Evolutionary conservation across 2,797 vertebrate genomes (phyloP), one percentile per base, ranked within the genome.

Genomic region (Argyrosomus regius): DNA sequence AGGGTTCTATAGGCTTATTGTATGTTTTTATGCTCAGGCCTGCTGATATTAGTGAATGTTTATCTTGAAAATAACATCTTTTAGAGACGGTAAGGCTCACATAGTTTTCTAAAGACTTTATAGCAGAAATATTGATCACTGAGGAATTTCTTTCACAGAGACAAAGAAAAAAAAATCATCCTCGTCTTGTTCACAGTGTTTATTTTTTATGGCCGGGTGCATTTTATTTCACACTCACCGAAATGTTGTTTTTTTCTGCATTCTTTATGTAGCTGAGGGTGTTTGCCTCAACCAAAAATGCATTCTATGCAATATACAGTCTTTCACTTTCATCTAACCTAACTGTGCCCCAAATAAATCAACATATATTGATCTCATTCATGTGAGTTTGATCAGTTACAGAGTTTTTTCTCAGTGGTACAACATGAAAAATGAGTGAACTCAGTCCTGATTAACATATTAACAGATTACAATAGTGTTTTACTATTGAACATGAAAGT

Each of bases 271-370:
- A 72, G 77, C 78, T 61, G 31, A 72, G 56, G 52, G 28, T 80
- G 58, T 80, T 49, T 54, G 41, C 79, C 85, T 88, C 72, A 63
- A 86, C 80, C 81, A 81, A 82, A 78, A 83, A 75, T 90, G 73
- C 73, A 87, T 78, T 85, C 85, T 91, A 93, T 94, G 87, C 94
- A 96, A 93, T 87, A 74, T 86, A 59, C 54, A 48, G 43, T 89
- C 69, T 81, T 67, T 92, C 72, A 91, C 84, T 90, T 89, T 91
- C 69, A 76, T 89, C 50, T 81, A 87, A 89, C 90, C 76, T 78
- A 89, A 90, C 82, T 94, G 81, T 88, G 84, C 88, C 79, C 92
- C 54, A 83, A 93, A 93, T 94, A 95, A 95, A 96, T 89, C 54
- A 78, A 61, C 43, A 73, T 78, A 75, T 86, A 79, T 82, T 74